Evolutionary conservation across 2,113 vertebrate genomes (phyloP), one percentile per base, ranked within the genome.

Genomic region (Acanthochromis polyacanthus): DNA sequence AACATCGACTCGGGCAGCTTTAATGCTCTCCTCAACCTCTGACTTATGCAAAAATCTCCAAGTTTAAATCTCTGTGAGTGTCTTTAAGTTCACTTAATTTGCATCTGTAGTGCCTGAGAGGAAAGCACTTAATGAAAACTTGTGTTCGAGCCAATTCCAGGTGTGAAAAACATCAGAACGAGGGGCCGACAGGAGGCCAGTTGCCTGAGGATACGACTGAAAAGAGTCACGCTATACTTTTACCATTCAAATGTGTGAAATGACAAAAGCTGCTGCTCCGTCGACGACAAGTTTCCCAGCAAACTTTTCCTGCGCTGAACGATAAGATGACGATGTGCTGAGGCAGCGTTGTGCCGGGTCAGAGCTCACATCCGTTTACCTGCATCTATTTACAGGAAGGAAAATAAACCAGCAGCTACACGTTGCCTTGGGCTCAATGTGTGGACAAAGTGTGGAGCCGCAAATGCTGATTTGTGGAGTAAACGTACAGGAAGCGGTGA

Each of bases 341-440:
- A 25, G 36, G 45, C 58, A 51, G 65, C 76, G 16, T 66, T 81
- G 55, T 65, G 66, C 73, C 75, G 55, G 73, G 81, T 80, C 80
- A 25, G 25, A 25, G 83, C 25, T 73, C 80, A 80, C 46, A 20
- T 16, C 16, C 11, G 0, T 67, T 74, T 50, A 67, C 78, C 64
- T 0, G 14, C 20, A 2, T 65, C 30, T n/a, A 36, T 63, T 63
- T 14, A 59, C 25, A 57, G 46, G 46, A 23, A 8, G 4, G 55
- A 10, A 53, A 23, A 8, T 1, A 48, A 61, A 36, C 25, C 25
- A 20, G 55, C 6, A 20, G 52, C 45, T 28, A 30, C 38, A n/a
- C 50, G 14, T 62, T 57, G 45, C 64, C 60, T 71, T 15, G 19
- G 58, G 69, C 70, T 61, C 28, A 10, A 10, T 68, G 45, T n/a